Conservation (phyloP, 2,888 invertebrate genomes). For the Aquatica leii region DNA sequence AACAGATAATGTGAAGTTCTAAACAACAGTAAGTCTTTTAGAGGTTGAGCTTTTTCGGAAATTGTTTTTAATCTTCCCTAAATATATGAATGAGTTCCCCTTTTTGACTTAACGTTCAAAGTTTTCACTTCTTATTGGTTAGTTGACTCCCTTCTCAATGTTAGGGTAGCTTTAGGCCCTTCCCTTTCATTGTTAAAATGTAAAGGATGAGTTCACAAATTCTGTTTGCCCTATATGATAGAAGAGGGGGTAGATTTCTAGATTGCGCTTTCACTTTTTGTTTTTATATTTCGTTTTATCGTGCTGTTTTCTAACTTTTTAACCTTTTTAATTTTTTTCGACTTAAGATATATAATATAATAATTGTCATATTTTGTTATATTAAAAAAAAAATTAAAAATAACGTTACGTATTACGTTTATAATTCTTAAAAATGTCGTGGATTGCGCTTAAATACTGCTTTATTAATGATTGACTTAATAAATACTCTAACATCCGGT, state of each 20-base stretch:
- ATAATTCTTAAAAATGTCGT: too few relatives aligned
- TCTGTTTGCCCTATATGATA: conserved; percentile 17
- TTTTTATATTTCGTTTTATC: too few relatives aligned
- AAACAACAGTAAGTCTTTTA: conserved; percentile 30
- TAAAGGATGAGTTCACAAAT: conserved; percentile 26
- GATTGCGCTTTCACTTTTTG: conserved; percentile 8
- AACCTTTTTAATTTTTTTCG: too few relatives aligned
- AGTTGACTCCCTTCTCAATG: conserved; percentile 27
- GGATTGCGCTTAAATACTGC: too few relatives aligned
- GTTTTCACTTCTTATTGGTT: conserved; percentile 30
- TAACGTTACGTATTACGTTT: too few relatives aligned
- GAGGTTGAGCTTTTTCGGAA: conserved; percentile 25
- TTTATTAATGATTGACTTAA: too few relatives aligned
- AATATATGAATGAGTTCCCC: conserved; percentile 31
- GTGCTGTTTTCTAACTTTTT: too few relatives aligned
- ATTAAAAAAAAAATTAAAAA: too few relatives aligned
- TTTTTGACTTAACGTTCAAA: conserved; percentile 37
- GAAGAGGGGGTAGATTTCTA: conserved; percentile 11
- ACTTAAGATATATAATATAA: too few relatives aligned
- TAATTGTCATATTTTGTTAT: too few relatives aligned
- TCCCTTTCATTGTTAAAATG: conserved; percentile 24
- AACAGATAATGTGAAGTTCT: conserved; percentile 27
- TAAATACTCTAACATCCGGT: too few relatives aligned
- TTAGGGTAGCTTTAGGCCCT: conserved; percentile 28
- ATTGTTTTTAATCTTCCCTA: conserved; percentile 26